Conservation (phyloP, 2,797 vertebrate species). For the Lindbergichthys nudifrons region DNA sequence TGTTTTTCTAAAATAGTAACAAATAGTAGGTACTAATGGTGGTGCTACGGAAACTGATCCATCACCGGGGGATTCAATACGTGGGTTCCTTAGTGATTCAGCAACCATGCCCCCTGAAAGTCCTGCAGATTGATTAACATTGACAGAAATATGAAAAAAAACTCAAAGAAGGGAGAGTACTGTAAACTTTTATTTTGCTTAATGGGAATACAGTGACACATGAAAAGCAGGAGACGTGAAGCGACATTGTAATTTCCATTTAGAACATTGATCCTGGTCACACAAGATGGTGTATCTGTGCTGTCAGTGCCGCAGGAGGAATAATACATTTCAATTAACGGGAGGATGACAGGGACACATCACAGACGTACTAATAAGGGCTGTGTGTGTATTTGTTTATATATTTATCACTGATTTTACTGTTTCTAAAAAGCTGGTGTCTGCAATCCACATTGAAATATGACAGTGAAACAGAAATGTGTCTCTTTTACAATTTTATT, state of each 20-base stretch:
- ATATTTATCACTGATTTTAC: background rate
- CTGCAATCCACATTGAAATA: background rate
- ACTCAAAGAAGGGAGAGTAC: constrained; percentile 13
- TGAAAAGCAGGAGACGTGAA: constrained; percentile 48
- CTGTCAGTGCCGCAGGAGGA: constrained; percentile 36
- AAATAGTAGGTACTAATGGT: too few species aligned
- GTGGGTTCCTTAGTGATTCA: constrained; percentile 31
- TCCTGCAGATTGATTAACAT: constrained; percentile 46
- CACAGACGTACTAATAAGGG: constrained; percentile 27
- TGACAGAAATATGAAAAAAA: constrained; percentile 7
- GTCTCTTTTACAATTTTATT: background rate
- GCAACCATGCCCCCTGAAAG: constrained; percentile 43
- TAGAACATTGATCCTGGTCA: constrained; percentile 47
- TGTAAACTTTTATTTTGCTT: constrained; percentile 15
- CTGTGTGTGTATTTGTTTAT: background rate
- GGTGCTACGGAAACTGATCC: too few species aligned
- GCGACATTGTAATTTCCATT: constrained; percentile 53
- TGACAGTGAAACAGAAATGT: background rate
- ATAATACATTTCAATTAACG: constrained; percentile 40
- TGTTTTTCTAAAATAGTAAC: too few species aligned
- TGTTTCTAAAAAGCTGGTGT: background rate
- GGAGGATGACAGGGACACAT: constrained; percentile 23
- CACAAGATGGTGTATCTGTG: constrained; percentile 34
- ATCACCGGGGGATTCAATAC: constrained; percentile 22
- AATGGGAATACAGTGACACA: constrained; percentile 59